Conservation (phyloP, 1,140 invertebrate species). For the Drosophila neocordata region DNA sequence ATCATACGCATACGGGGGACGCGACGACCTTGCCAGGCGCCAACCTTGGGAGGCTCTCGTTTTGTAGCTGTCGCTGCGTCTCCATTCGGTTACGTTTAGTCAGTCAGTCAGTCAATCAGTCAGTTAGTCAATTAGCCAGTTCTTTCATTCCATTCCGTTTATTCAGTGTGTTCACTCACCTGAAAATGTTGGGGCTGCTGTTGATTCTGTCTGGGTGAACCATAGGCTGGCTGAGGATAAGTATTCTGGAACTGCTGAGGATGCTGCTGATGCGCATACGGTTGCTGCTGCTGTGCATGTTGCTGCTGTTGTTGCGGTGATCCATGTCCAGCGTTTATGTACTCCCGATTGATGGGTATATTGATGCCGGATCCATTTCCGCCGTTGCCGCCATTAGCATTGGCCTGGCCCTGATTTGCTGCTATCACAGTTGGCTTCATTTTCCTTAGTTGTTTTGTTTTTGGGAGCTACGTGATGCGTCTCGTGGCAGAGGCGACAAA, state of each 20-base stretch:
- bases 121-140: neutral
- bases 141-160: neutral
- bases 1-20: conserved; percentile 29
- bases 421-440: conserved; percentile 81
- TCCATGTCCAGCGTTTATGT: conserved; percentile 39
- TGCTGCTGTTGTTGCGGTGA: conserved; percentile 33
- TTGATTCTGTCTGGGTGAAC: conserved; percentile 62
- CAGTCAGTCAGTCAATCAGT: conserved; percentile 9
- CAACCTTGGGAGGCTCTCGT: conserved; percentile 41
- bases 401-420: conserved; percentile 49
- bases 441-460: conserved; percentile 3
- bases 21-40: conserved; percentile 49
- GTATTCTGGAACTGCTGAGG: conserved; percentile 30
- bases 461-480: conserved; percentile 17
- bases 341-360: conserved; percentile 76
- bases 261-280: conserved; percentile 39
- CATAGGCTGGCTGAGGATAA: conserved; percentile 41
- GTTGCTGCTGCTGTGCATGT: conserved; percentile 46
- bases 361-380: conserved; percentile 48
- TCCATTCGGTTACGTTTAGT: conserved; percentile 5
- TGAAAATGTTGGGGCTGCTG: conserved; percentile 74
- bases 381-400: conserved; percentile 32
- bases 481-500: conserved; percentile 29
- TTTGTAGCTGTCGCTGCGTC: conserved; percentile 38
- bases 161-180: conserved; percentile 53